Conservation (phyloP, 2,888 invertebrate genomes). For the Aromia moschata region DNA sequence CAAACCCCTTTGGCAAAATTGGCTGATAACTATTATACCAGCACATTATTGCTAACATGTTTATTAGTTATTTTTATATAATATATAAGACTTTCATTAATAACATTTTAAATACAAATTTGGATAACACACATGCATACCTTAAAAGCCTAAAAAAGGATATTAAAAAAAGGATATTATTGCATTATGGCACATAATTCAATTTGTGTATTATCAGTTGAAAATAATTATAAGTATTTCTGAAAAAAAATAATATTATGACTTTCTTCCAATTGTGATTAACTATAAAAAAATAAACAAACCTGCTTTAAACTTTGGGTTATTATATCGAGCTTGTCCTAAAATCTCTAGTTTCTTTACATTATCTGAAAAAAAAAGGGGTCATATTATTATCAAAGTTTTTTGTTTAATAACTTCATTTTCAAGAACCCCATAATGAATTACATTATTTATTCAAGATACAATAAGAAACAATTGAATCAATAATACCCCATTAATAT, state of each 20-base stretch:
- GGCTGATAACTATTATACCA: no score
- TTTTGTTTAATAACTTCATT: no score
- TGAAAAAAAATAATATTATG: slow-evolving; percentile 36
- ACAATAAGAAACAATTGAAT: no score
- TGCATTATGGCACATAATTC: slow-evolving; percentile 29
- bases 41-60: no score
- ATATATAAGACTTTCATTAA: no score
- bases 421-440: no score
- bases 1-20: no score
- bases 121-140: slow-evolving; percentile 24
- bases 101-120: no score
- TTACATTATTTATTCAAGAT: no score
- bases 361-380: slow-evolving; percentile 61
- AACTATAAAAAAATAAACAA: slow-evolving; percentile 42
- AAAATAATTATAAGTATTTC: slow-evolving; percentile 36
- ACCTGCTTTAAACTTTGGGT: slow-evolving; percentile 56
- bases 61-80: no score
- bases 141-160: slow-evolving; percentile 39
- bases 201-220: slow-evolving; percentile 28
- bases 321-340: slow-evolving; percentile 47
- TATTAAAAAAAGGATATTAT: slow-evolving; percentile 45
- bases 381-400: no score
- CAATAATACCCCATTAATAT: no score
- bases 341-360: slow-evolving; percentile 60
- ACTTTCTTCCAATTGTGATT: slow-evolving; percentile 6